phyloP scores from a whole-genome alignment of 2,113 vertebrate genomes.

The Pica pica region DNA sequence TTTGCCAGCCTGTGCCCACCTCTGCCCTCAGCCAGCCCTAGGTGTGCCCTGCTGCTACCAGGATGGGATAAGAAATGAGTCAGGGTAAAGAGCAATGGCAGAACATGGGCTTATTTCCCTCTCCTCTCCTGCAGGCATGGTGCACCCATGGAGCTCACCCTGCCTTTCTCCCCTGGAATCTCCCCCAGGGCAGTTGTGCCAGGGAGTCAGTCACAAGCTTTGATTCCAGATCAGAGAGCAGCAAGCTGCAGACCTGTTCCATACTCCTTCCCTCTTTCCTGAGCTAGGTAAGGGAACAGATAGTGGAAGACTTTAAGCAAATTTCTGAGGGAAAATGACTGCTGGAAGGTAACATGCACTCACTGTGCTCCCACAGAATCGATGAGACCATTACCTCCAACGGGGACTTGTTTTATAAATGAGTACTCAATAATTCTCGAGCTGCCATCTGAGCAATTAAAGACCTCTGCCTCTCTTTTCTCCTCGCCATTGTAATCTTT shows the following conservation, averaged over 20 bases:
- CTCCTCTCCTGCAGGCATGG: not conserved
- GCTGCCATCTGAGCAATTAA: not conserved
- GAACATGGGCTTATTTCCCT: not conserved
- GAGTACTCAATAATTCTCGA: not conserved
- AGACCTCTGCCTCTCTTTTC: not conserved
- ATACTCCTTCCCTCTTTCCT: not conserved
- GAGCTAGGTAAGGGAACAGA: not conserved
- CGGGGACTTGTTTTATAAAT: not conserved
- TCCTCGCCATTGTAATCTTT: fast-evolving
- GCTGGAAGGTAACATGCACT: not conserved
- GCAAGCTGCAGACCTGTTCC: not conserved
- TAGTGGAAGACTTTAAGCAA: not conserved
- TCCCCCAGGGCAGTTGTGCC: not conserved
- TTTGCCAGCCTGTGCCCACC: not conserved
- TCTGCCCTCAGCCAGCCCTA: not conserved
- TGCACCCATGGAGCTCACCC: not conserved
- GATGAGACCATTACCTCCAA: not conserved
- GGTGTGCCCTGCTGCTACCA: not conserved
- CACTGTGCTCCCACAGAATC: not conserved
- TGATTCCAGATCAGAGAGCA: not conserved
- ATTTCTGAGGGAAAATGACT: not conserved
- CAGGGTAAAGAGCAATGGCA: not conserved
- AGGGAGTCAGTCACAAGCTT: not conserved
- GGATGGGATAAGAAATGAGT: not conserved
- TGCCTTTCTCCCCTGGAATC: not conserved